Evolutionary conservation across 2,888 invertebrate genomes (phyloP), one percentile per base, ranked within the genome.

Genomic region (Drosophila paracracens): DNA sequence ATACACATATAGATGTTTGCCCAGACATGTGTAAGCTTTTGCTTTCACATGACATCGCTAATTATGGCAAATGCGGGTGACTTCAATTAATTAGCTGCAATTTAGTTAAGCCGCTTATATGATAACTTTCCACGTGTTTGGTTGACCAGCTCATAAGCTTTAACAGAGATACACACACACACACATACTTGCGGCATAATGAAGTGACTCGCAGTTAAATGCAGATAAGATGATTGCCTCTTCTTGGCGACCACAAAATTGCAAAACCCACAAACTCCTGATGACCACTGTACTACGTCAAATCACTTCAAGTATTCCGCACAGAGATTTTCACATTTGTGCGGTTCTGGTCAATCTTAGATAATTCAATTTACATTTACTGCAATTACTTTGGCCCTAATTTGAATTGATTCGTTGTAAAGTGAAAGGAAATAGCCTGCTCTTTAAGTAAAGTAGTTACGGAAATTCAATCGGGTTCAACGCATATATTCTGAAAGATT

Each of bases 81-180:
- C 82, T 81, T 82, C 78, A 82, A 82, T 82, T 82, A 84, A 84
- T 82, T 82, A 82, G 81, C 68, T 83, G 78, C 82, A 84, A 82
- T 84, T 82, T 75, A 75, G 84, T 84, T 81, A 84, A 82, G 84
- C 84, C 66, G 82, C 70, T 82, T 84, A 84, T 58, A 51, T 73
- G 71, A 76, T 75, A 82, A 84, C 82, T 83, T 82, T 84, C 69
- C 43, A 65, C 58, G 63, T 65, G 54, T 33, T 63, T 54, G 67
- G 54, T 58, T 56, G 51, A 38, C 40, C 62, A 66, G 70, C 75
- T 70, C 60, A 76, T 81, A 72, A 76, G 72, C 81, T 74, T 56
- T 81, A 76, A 43, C 50, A 56, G 13, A 79, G 40, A 65, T 11
- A 51, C 27, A 40, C 33, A 50, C 51, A 51, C 38, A 54, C 36